Conservation (phyloP, 1,140 invertebrate genomes). For the Liolophura sinensis region DNA sequence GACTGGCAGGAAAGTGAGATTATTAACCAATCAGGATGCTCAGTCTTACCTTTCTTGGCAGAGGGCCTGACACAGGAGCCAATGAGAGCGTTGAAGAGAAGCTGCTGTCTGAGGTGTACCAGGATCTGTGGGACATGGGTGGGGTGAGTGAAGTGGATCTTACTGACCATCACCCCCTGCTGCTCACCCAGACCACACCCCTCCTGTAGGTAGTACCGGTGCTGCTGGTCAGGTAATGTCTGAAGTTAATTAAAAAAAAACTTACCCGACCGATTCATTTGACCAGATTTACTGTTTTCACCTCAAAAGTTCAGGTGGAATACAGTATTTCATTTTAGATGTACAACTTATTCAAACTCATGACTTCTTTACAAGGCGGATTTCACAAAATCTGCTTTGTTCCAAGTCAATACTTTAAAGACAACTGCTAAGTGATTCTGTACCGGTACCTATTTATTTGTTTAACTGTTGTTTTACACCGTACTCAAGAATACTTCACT, state of each 20-base stretch:
- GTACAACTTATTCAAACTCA: too few relatives aligned
- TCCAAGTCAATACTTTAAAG: too few relatives aligned
- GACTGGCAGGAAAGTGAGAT: background rate
- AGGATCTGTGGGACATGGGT: slow-evolving; percentile 89
- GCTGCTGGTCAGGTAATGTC: slow-evolving; percentile 87
- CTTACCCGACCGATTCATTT: slow-evolving; percentile 24
- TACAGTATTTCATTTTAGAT: background rate
- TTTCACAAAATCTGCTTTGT: too few relatives aligned
- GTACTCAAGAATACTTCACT: too few relatives aligned
- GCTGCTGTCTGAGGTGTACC: slow-evolving; percentile 82
- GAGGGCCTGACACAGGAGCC: slow-evolving; percentile 80
- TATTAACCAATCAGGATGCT: background rate
- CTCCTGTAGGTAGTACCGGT: slow-evolving; percentile 92
- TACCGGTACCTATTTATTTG: too few relatives aligned
- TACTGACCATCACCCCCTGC: slow-evolving; percentile 78
- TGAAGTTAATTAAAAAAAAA: slow-evolving; percentile 56
- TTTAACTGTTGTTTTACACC: too few relatives aligned
- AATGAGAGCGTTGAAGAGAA: slow-evolving; percentile 87
- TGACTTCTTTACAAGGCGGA: too few relatives aligned
- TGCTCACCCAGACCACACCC: slow-evolving; percentile 67
- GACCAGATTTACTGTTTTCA: background rate
- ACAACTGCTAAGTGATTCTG: too few relatives aligned
- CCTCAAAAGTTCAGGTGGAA: background rate
- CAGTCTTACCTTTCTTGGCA: slow-evolving; percentile 69
- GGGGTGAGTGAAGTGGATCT: slow-evolving; percentile 91